A percentile compares a stretch with the other conserved stretches of the same genome.
Evolutionary conservation across 53 echinoderm and acorn worm species (phyloP).

Genomic region (Crossaster papposus): DNA sequence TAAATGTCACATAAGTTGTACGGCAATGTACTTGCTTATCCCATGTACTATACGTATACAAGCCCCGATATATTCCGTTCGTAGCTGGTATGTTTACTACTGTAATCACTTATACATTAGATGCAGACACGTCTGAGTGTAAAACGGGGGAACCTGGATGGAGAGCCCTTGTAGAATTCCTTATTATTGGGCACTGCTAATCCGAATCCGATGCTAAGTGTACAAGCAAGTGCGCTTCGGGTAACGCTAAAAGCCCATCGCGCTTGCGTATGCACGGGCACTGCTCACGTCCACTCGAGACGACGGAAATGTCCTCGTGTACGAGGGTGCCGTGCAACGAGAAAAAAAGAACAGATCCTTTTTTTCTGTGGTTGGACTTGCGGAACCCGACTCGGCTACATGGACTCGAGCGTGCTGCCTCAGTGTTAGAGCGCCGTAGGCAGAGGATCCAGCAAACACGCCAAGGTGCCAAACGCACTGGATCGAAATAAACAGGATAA

Average conservation of each 20-base stretch:
- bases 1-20: not conserved
- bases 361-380: not conserved
- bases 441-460: conserved; percentile 13
- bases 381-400: conserved; percentile 19
- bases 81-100: not conserved
- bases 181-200: conserved; percentile 16
- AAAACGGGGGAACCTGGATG: too few species aligned
- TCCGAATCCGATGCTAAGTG: conserved; percentile 31
- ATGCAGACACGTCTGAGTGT: conserved; percentile 16
- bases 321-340: not conserved
- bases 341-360: conserved; percentile 4
- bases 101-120: conserved; percentile 30
- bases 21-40: not conserved
- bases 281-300: conserved; percentile 24
- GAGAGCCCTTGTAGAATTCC: conserved; percentile 6
- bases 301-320: conserved; percentile 28
- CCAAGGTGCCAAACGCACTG: conserved; percentile 39
- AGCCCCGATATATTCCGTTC: not conserved
- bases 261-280: conserved; percentile 14
- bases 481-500: not conserved
- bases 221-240: conserved; percentile 31
- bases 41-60: not conserved
- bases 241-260: conserved; percentile 19
- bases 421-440: conserved; percentile 6
- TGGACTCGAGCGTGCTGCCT: conserved; percentile 30